Conservation (phyloP, 1,140 invertebrate genomes). For the Pseudomyrmex flavicornis region DNA sequence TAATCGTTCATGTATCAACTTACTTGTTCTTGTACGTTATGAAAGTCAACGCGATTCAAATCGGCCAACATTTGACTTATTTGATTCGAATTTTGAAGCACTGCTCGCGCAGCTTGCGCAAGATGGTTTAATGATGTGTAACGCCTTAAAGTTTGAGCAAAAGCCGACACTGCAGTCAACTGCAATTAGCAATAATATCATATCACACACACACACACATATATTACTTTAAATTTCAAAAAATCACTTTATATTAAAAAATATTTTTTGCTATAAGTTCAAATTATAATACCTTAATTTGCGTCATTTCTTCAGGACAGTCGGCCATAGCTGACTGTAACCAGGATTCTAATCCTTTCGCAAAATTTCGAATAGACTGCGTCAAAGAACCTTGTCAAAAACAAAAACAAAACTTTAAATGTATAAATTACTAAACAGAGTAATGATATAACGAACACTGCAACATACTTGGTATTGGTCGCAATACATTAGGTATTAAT, state of each 20-base stretch:
- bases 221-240: too few species aligned
- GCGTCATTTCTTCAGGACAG: slow-evolving; percentile 93
- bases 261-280: slow-evolving; percentile 4
- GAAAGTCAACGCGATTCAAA: slow-evolving; percentile 98
- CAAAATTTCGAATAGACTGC: slow-evolving; percentile 97
- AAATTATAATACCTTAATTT: slow-evolving; percentile 89
- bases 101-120: slow-evolving; percentile 97
- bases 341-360: slow-evolving; percentile 95
- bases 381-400: slow-evolving; percentile 91
- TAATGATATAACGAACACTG: not conserved
- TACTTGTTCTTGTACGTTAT: slow-evolving; percentile 96
- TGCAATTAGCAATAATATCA: slow-evolving; percentile 60
- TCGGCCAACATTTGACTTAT: slow-evolving; percentile 99
- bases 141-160: slow-evolving; percentile 96
- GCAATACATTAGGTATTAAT: slow-evolving; percentile 97
- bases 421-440: not conserved
- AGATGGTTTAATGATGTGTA: slow-evolving; percentile 99
- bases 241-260: not conserved
- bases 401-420: slow-evolving; percentile 35
- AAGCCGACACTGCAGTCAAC: slow-evolving; percentile 93
- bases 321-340: slow-evolving; percentile 94
- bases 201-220: slow-evolving; percentile 17
- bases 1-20: slow-evolving; percentile 43
- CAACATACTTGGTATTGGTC: slow-evolving; percentile 94
- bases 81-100: slow-evolving; percentile 97